A percentile compares a stretch with the other conserved stretches of the same genome.
Evolutionary conservation across 2,888 invertebrate genomes (phyloP).

Genomic region (Scaptomyza tumidula): DNA sequence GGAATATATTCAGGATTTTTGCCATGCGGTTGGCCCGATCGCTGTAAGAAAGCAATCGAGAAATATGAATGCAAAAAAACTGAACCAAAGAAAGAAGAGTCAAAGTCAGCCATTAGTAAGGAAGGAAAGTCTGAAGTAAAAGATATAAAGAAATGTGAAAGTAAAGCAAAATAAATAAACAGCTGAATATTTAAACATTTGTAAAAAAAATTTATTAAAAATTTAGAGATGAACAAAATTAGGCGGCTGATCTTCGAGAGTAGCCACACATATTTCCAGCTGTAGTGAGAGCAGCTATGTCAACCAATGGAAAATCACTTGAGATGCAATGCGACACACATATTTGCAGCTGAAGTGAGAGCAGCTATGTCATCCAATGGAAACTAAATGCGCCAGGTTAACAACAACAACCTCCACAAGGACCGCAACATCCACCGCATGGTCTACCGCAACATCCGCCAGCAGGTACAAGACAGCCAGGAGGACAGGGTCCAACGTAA

Average conservation of each 20-base stretch:
- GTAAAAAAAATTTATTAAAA: neutral
- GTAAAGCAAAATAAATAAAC: neutral
- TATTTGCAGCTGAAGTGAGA: constrained; percentile 3
- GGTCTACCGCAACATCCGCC: constrained; percentile 14
- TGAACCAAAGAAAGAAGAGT: neutral
- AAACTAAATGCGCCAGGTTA: neutral
- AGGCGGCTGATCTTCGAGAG: constrained; percentile 2
- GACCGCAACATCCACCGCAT: constrained; percentile 12
- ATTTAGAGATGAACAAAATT: neutral
- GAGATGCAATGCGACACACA: neutral
- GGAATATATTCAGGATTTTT: constrained; percentile 53
- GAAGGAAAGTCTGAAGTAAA: neutral
- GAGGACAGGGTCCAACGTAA: constrained; percentile 65
- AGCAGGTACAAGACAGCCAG: constrained; percentile 46
- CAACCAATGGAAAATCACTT: too few species aligned
- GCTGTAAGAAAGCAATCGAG: constrained; percentile 4
- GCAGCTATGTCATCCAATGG: too few species aligned
- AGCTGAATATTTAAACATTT: neutral
- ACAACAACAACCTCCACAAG: constrained; percentile 15
- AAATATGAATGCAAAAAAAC: neutral
- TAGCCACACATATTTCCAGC: constrained; percentile 19
- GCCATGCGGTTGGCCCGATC: constrained; percentile 51
- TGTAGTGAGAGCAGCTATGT: too few species aligned
- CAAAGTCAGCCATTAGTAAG: neutral
- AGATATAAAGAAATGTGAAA: neutral